Evolutionary conservation across 2,797 vertebrate species (phyloP).

Genomic region (Arctocebus calabarensis): DNA sequence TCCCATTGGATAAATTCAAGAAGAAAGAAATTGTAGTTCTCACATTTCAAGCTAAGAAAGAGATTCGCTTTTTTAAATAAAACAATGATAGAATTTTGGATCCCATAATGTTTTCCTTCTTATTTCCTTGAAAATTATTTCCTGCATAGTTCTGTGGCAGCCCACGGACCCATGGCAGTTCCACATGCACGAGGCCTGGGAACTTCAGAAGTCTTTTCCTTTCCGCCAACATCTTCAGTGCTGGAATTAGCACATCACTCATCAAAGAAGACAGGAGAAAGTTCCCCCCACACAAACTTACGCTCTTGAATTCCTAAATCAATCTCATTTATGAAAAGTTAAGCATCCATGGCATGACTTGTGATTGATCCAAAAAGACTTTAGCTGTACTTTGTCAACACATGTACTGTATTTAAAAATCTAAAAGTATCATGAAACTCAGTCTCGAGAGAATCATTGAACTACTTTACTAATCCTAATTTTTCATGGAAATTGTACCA

Average conservation of each 20-base stretch:
- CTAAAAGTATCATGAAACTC: constrained; percentile 78
- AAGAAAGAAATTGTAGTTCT: constrained; percentile 8
- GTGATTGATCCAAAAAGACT: constrained; percentile 75
- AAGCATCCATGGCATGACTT: constrained; percentile 79
- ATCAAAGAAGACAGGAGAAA: constrained; percentile 57
- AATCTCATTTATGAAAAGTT: constrained; percentile 78
- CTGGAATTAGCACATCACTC: constrained; percentile 69
- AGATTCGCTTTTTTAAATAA: constrained; percentile 24
- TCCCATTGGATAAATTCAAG: neutral
- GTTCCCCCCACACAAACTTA: neutral
- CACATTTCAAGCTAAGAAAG: constrained; percentile 42
- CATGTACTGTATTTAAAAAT: constrained; percentile 68
- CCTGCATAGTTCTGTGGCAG: neutral
- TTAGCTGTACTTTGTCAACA: constrained; percentile 82
- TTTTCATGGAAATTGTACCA: constrained; percentile 61
- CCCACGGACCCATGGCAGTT: neutral
- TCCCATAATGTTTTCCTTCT: neutral
- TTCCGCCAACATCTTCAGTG: neutral
- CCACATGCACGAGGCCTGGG: neutral
- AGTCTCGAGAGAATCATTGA: constrained; percentile 63
- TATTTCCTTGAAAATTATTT: constrained; percentile 57
- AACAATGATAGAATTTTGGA: constrained; percentile 61
- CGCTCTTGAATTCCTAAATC: constrained; percentile 66
- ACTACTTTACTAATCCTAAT: constrained; percentile 66
- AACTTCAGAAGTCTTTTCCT: constrained; percentile 23